Percentiles rank a stretch among this genome's conserved stretches.
Evolutionary conservation across 2,888 invertebrate genomes (phyloP).

Genomic region (Caenorhabditis doughertyi): DNA sequence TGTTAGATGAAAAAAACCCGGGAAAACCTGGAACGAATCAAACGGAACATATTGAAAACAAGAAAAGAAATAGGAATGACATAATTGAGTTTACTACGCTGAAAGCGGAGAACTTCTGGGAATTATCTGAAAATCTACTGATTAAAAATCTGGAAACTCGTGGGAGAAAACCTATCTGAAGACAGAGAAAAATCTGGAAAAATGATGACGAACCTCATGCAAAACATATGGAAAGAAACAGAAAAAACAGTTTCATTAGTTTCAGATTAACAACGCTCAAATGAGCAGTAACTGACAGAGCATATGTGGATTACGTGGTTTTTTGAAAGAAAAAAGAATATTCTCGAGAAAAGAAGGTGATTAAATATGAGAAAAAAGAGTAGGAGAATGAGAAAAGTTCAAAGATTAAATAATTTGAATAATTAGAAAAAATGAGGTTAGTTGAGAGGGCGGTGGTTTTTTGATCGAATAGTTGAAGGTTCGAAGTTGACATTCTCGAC

Average conservation of each 20-base stretch:
- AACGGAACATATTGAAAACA: neutral
- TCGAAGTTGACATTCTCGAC: constrained; percentile 1
- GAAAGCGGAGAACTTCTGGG: constrained; percentile 14
- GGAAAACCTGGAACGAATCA: neutral
- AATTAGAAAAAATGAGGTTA: neutral
- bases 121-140: constrained; percentile 10
- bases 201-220: neutral
- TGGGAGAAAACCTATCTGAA: constrained; percentile 7
- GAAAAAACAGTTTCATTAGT: constrained; percentile 6
- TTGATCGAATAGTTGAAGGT: neutral
- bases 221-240: neutral
- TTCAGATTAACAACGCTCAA: neutral
- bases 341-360: constrained; percentile 15
- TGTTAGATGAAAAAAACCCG: constrained; percentile 13
- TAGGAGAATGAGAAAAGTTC: neutral
- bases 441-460: constrained; percentile 8
- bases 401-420: neutral
- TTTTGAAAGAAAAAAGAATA: neutral
- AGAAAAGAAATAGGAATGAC: constrained; percentile 13
- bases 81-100: constrained; percentile 5
- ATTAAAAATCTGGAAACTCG: constrained; percentile 27
- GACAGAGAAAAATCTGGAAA: neutral
- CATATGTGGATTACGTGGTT: neutral
- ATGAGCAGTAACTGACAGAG: constrained; percentile 14
- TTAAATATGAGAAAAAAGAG: neutral